Conservation (phyloP, 2,113 vertebrate genomes). For the Paraplagusia blochii region DNA sequence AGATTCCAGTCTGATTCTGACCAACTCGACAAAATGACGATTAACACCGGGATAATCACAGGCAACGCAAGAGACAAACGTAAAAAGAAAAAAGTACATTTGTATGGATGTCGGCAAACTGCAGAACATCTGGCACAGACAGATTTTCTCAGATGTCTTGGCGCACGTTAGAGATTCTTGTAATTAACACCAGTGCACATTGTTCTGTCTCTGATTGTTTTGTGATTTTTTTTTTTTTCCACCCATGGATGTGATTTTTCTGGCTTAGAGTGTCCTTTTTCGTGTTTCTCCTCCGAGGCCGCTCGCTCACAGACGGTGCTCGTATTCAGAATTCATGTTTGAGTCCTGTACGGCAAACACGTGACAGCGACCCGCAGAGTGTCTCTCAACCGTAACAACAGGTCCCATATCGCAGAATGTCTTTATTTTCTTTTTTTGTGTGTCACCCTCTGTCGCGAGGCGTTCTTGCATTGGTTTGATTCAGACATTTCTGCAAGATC, state of each 20-base stretch:
- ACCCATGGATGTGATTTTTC: background rate
- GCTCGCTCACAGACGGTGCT: constrained; percentile 3
- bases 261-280: background rate
- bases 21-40: constrained; percentile 19
- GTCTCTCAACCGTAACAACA: constrained; percentile 30
- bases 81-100: constrained; percentile 23
- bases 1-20: constrained; percentile 22
- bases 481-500: constrained; percentile 6
- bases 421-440: background rate
- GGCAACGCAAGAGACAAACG: constrained; percentile 28
- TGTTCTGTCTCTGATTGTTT: constrained; percentile 5
- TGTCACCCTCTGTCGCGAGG: constrained; percentile 24
- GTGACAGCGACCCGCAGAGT: constrained; percentile 22
- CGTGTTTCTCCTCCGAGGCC: background rate
- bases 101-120: constrained; percentile 31
- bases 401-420: constrained; percentile 28
- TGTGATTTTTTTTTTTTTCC: constrained; percentile 25
- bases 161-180: constrained; percentile 16
- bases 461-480: constrained; percentile 26
- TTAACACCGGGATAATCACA: constrained; percentile 20
- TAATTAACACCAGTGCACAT: constrained; percentile 39
- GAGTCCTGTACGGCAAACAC: constrained; percentile 30
- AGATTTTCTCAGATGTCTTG: constrained; percentile 23
- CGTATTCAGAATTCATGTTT: constrained; percentile 17
- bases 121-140: constrained; percentile 22